These are phyloP conservation scores for Leptinotarsa defecta DNA, from an alignment of 1,140 invertebrate genomes.

Conservation along the genomic window DNA sequence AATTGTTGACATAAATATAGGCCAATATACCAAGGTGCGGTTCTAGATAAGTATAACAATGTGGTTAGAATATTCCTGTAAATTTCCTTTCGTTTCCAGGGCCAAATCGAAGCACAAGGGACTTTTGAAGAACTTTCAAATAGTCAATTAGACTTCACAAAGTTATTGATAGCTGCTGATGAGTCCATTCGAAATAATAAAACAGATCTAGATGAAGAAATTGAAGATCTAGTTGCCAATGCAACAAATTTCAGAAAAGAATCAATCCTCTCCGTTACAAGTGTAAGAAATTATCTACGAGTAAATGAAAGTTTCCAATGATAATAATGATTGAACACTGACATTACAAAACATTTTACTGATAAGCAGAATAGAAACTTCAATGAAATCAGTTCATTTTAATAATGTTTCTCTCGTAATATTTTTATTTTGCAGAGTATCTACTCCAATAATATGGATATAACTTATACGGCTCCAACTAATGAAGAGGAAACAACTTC, in stretches of 20 bases:
- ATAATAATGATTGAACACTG: too few relatives aligned
- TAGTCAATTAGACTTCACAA: conserved; percentile 62
- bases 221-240: neutral
- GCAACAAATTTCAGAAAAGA: neutral
- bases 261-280: neutral
- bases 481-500: neutral
- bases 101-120: conserved; percentile 62
- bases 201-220: neutral
- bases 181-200: conserved; percentile 44
- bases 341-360: too few relatives aligned
- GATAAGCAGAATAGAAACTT: too few relatives aligned
- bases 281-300: neutral
- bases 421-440: neutral
- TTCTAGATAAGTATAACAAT: too few relatives aligned
- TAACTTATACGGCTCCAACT: neutral
- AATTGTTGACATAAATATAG: too few relatives aligned
- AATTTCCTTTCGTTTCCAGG: conserved; percentile 49
- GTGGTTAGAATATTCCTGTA: too few relatives aligned
- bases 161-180: conserved; percentile 55
- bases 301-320: too few relatives aligned
- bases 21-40: too few relatives aligned
- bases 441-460: neutral
- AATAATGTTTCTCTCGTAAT: neutral
- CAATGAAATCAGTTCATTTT: too few relatives aligned
- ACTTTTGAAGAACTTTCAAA: conserved; percentile 61